Base-by-base conservation (phyloP, 2,888 invertebrate genomes). In the Nipponacmea schrenckii region DNA sequence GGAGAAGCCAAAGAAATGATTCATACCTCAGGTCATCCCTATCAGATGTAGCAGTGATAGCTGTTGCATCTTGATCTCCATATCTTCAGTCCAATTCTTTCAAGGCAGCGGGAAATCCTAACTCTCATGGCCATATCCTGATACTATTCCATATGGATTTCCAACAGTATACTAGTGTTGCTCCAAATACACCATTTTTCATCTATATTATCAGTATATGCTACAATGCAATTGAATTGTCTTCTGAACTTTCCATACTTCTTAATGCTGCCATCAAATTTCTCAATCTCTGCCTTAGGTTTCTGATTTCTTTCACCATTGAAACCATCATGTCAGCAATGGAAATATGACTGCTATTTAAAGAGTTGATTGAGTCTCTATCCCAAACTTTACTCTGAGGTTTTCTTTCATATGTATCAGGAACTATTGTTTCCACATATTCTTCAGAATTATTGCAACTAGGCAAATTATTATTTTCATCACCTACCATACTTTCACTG, bases 101-200 rank as follows among this genome's bases (percentile, higher is more conserved):
- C 20, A 44, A n/a, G 27, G 68, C 67, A 45, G 72, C 65, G 17
- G 17, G n/a, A 62, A 67, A 71, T 20, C 71, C 74, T 15, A 31
- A 15, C 24, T 20, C 45, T 64, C 66, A 66, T 56, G 62, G 20
- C 72, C 62, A 46, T 45, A 68, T 14, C 71, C 69, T n/a, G 20
- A 69, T 8, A 74, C 65, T 14, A 74, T 72, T 62, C 26, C 63
- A 48, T 71, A 26, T 12, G 74, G 48, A 45, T 74, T 71, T 7
- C 65, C 74, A n/a, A 17, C 62, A 5, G 72, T 72, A 27, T 63
- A 72, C n/a, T n/a, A n/a, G n/a, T n/a, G n/a, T 48, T 74, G 74
- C 50, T 72, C 68, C 17, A 74, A 62, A 68, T 68, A 74, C 24
- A 31, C 72, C 50, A 74, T 56, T 62, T 74, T 68, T 68, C 71